Conservation (phyloP, 2,797 vertebrate genomes). For the Acanthis flammea region DNA sequence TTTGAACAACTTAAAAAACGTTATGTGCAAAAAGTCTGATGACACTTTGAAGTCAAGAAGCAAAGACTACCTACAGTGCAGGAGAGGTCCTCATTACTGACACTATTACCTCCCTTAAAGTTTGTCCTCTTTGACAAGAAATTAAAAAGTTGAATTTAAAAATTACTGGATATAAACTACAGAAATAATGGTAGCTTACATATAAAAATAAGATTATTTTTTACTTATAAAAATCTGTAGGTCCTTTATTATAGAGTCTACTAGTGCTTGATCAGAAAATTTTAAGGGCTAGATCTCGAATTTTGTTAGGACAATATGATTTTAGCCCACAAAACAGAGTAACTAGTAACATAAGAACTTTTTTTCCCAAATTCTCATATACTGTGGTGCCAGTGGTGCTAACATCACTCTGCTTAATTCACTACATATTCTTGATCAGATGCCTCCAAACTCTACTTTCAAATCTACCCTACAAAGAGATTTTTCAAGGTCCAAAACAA, state of each 20-base stretch:
- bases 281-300: background rate
- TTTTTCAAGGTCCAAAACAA: background rate
- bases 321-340: background rate
- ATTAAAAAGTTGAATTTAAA: constrained; percentile 9
- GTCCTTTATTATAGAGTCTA: background rate
- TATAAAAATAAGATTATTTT: background rate
- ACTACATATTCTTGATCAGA: background rate
- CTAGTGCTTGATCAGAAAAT: background rate
- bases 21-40: background rate
- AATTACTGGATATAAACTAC: background rate
- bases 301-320: background rate
- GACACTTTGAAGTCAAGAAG: background rate
- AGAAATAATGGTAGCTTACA: background rate
- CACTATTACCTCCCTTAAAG: background rate
- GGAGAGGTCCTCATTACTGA: background rate
- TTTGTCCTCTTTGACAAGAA: background rate
- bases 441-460: background rate
- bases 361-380: fast-evolving
- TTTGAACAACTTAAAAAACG: background rate
- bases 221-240: background rate
- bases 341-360: background rate
- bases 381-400: background rate
- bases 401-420: background rate
- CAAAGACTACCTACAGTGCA: background rate
- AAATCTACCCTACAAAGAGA: background rate